Evolutionary conservation across 1,140 invertebrate genomes (phyloP).

Genomic region (Cryptotermes secundus): DNA sequence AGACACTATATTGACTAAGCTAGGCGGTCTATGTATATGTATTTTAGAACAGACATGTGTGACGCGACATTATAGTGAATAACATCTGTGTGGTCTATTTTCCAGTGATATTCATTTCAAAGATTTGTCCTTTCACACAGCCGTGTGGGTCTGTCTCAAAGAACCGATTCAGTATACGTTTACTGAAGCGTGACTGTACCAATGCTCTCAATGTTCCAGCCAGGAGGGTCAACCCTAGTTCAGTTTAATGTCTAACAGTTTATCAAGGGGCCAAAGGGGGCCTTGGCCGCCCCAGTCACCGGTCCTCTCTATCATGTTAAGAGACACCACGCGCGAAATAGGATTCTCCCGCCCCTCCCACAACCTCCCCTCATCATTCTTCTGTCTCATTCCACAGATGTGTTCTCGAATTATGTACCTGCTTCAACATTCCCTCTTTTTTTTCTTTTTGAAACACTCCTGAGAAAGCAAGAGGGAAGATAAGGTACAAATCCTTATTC

Average conservation of each 20-base stretch:
- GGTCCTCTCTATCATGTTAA: not conserved
- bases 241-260: not conserved
- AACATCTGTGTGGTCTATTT: too few relatives aligned
- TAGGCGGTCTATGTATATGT: too few relatives aligned
- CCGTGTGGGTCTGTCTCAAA: too few relatives aligned
- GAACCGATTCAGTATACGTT: too few relatives aligned
- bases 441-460: not conserved
- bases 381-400: not conserved
- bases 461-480: not conserved
- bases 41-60: too few relatives aligned
- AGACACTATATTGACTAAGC: too few relatives aligned
- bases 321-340: not conserved
- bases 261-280: not conserved
- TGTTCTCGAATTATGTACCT: not conserved
- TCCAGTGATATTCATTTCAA: too few relatives aligned
- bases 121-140: too few relatives aligned
- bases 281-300: not conserved
- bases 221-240: not conserved
- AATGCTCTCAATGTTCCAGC: not conserved
- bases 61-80: too few relatives aligned
- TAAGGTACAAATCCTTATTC: not conserved
- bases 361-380: not conserved
- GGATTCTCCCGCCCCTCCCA: not conserved
- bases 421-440: not conserved
- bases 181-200: not conserved